Base-by-base conservation (phyloP, 2,797 vertebrate genomes). In the Cuniculus paca region DNA sequence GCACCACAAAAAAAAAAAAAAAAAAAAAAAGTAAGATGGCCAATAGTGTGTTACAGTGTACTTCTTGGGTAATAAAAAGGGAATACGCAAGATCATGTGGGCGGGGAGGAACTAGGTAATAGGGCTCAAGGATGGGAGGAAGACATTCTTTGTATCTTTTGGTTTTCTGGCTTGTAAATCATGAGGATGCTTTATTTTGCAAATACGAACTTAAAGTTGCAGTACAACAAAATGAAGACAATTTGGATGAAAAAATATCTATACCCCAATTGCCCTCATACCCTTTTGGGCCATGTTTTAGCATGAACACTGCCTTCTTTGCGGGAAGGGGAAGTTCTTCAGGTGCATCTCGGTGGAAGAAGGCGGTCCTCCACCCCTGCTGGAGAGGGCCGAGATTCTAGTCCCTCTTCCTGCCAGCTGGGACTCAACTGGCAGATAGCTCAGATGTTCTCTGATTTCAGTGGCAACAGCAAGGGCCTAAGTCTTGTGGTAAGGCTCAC, bases 131-230 rank as follows among this genome's bases (percentile, higher is more conserved):
- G 82, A 45, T 28, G 34, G 61, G 26, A 88, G 48, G 58, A 50
- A 90, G 82, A 61, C 50, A 45, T 34, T 39, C 20, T 26, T 0
- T 56, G 2, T 60, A 10, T n/a, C 31, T 60, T 65, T 72, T 9
- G n/a, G 42, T 36, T 92, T 96, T 84, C 50, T 75, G 63, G n/a
- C 70, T 89, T 89, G 75, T 75, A 45, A 87, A 92, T 79, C 31
- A 72, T 45, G 42, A 4, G 19, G 81, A n/a, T 24, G 11, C 17
- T n/a, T 68, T 75, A 22, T 24, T 36, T 88, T 92, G 89, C 68
- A 88, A 95, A 77, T 72, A 91, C 58, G 77, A 79, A 17, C 63
- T 90, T 83, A 97, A 88, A 70, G 16, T 54, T 9, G 82, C 3
- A 72, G n/a, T 79, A 9, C 31, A 84, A 92, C 24, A 74, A 90